These are phyloP conservation scores for Amaurobius ferox DNA, from an alignment of 2,888 invertebrate species.

Conservation along the genomic window DNA sequence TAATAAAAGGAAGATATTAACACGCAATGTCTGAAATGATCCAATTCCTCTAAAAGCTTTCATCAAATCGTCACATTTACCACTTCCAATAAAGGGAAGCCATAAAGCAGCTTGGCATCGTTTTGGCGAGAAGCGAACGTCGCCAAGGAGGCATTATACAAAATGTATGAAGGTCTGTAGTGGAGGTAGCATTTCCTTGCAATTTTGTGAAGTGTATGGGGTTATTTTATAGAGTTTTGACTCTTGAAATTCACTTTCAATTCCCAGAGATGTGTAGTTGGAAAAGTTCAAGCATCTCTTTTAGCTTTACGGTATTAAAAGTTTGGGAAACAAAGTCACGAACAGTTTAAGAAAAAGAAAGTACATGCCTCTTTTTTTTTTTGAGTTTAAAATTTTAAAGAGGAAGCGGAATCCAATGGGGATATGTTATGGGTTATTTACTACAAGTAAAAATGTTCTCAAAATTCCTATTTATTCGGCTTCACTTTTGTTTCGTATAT, in stretches of 20 bases:
- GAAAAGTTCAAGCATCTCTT: slow-evolving; percentile 15
- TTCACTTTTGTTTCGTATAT: no score
- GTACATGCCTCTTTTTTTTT: no score
- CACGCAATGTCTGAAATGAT: slow-evolving; percentile 37
- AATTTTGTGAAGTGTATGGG: slow-evolving; percentile 71
- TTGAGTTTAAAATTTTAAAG: no score
- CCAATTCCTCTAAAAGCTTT: slow-evolving; percentile 59
- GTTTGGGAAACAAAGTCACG: slow-evolving; percentile 7
- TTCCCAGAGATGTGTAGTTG: slow-evolving; percentile 39
- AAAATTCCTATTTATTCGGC: no score
- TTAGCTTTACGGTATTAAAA: slow-evolving; percentile 15
- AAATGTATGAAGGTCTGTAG: slow-evolving; percentile 60
- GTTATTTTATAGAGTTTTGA: slow-evolving; percentile 69
- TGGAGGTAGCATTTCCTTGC: slow-evolving; percentile 36
- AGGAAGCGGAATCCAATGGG: no score
- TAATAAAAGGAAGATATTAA: slow-evolving; percentile 63
- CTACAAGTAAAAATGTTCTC: no score
- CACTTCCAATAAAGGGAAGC: slow-evolving; percentile 39
- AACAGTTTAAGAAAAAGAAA: no score
- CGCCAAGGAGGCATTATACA: slow-evolving; percentile 55
- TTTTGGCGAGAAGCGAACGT: slow-evolving; percentile 40
- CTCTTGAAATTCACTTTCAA: slow-evolving; percentile 59
- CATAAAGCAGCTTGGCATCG: slow-evolving; percentile 49
- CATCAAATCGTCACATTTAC: slow-evolving; percentile 60
- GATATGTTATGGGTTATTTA: no score